Evolutionary conservation across 2,113 vertebrate species (phyloP), one percentile per base, ranked within the genome.

Genomic region (Indri indri): DNA sequence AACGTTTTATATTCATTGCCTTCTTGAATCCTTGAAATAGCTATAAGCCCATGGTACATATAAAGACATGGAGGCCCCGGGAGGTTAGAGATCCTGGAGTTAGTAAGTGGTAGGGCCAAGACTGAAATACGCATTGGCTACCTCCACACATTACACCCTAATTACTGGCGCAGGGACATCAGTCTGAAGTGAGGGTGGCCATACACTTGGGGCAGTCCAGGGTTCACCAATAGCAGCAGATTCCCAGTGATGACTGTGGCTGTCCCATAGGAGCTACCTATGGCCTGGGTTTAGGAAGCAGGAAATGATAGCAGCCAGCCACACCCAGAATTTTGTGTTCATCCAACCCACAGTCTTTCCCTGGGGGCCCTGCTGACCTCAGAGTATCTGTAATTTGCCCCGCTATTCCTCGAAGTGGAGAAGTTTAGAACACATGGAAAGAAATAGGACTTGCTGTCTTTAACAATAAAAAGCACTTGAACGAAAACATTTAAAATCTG

Each of bases 381-480:
- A 1, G 45, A 6, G 12, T 42, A 1, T 54, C 76, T 70, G 27
- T 17, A 3, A n/a, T 0, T 0, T 27, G 16, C 27, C 50, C 70
- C 18, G 5, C 22, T 14, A 4, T 63, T 42, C 82, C n/a, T 10
- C 77, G 65, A 80, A 5, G 50, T 42, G 17, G 40, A 95, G 37
- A 92, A 85, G 45, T 40, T 94, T 80, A 82, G 8, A 87, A 27
- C 14, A 7, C 40, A 45, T 40, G 77, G 40, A 42, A 85, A 93
- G 63, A 83, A 93, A 59, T 18, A n/a, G 14, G 37, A 52, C 37
- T 92, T 88, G 34, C 52, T 34, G 66, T 54, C 25, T 73, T 85
- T 57, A 92, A 84, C 66, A 95, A 89, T 90, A 89, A 87, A 94
- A 96, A 71, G 27, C 34, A 95, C 20, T 74, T 65, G 70, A 45